A percentile compares a stretch with the other conserved stretches of the same genome.
These are phyloP conservation scores for Psilanteris sp. DNA, from an alignment of 1,140 invertebrate genomes.

Conservation along the genomic window DNA sequence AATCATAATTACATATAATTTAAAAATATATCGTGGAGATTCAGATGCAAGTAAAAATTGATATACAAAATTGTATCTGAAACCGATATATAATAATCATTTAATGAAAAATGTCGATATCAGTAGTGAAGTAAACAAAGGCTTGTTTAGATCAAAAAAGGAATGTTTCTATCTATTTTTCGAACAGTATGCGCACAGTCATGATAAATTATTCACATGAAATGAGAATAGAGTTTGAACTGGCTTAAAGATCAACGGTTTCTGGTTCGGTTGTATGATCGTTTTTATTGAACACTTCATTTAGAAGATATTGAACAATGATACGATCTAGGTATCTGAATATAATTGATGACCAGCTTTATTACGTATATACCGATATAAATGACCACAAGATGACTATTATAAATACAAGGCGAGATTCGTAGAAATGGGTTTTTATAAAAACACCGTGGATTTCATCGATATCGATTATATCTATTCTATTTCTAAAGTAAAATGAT, in stretches of 20 bases:
- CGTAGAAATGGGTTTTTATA: conserved; percentile 20
- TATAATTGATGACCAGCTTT: conserved; percentile 47
- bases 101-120: no score
- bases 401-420: conserved; percentile 24
- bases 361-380: conserved; percentile 40
- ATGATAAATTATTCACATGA: conserved; percentile 71
- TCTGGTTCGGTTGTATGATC: conserved; percentile 26
- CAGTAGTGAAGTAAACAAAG: no score
- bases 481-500: no score
- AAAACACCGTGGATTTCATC: background rate
- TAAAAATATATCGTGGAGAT: no score
- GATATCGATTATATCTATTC: no score
- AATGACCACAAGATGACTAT: conserved; percentile 37
- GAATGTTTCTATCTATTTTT: conserved; percentile 71
- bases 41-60: no score
- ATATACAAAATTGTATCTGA: no score
- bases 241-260: conserved; percentile 32
- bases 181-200: conserved; percentile 65
- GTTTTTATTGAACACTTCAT: conserved; percentile 41
- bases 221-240: conserved; percentile 35
- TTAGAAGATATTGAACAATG: conserved; percentile 33
- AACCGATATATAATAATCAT: no score
- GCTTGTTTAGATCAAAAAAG: conserved; percentile 12
- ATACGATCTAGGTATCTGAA: conserved; percentile 22
- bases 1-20: no score